A percentile compares a stretch with the other conserved stretches of the same genome.
Conservation (phyloP, 1,140 invertebrate species). For the Nylanderia fulva region DNA sequence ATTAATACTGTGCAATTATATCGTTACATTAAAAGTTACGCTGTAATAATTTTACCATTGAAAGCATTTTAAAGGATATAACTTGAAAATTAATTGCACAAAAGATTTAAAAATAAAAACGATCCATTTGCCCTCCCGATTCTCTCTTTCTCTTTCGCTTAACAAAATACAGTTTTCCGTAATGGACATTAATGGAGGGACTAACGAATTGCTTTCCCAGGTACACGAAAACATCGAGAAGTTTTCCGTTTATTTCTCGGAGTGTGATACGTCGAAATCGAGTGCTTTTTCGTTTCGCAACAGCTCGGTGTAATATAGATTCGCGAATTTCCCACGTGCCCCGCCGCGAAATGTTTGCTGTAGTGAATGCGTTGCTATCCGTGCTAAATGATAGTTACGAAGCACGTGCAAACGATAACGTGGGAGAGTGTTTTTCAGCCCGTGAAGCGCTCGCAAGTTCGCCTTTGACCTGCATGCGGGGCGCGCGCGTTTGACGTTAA, state of each 20-base stretch:
- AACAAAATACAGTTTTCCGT: background rate
- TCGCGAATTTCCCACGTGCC: constrained; percentile 39
- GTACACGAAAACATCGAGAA: constrained; percentile 13
- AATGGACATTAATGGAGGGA: background rate
- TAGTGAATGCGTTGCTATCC: constrained; percentile 29
- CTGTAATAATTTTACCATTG: background rate
- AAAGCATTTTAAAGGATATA: background rate
- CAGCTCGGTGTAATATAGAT: constrained; percentile 22
- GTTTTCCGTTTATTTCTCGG: constrained; percentile 19
- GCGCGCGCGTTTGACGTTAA: constrained; percentile 8
- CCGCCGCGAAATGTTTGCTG: constrained; percentile 21
- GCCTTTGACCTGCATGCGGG: constrained; percentile 13
- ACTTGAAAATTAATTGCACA: background rate
- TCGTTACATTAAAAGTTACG: too few species aligned
- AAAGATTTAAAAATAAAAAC: background rate
- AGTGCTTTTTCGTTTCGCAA: constrained; percentile 30
- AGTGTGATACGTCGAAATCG: constrained; percentile 33
- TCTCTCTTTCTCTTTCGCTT: background rate
- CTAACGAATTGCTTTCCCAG: constrained; percentile 47
- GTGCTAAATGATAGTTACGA: constrained; percentile 44
- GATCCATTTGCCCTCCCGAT: background rate
- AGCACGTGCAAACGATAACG: constrained; percentile 37
- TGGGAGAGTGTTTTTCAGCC: constrained; percentile 3
- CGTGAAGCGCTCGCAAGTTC: constrained; percentile 12
- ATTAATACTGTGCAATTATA: too few species aligned